Base-by-base conservation (phyloP, 2,113 vertebrate species). In the Halichoerus grypus region DNA sequence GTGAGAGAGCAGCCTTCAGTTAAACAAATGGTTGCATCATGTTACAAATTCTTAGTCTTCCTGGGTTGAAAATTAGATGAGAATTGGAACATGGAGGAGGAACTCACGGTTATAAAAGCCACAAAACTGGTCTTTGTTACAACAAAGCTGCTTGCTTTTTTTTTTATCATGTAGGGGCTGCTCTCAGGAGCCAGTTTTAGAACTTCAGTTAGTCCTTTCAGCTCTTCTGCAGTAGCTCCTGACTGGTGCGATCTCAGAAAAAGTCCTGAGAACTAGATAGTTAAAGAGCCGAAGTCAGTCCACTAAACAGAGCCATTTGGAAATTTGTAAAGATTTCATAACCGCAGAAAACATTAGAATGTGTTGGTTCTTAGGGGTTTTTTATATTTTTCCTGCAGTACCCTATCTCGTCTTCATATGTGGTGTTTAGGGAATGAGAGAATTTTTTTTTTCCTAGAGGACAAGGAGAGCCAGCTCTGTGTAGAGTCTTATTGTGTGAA, bases 61-160 rank as follows among this genome's bases (percentile, higher is more conserved):
- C 86, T 76, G 61, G 53, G 26, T 87, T 97, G 94, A 93, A 96
- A 95, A 84, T 59, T 59, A 87, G 28, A 22, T 95, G 79, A 92
- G 49, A 92, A 46, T 91, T 95, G 53, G 65, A 88, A 94, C 80
- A 4, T 93, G 22, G 28, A 94, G 51, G 59, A 94, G 31, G n/a
- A 95, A 90, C 53, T 92, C 24, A 53, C 61, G 90, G 26, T 94
- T 88, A 49, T 93, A 88, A 96, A 95, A 94, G 22, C n/a, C 51
- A 33, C 82, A 71, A 83, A 92, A 84, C 28, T 77, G 15, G 65
- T 92, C 19, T 74, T 96, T 90, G 21, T 84, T 94, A 88, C 3
- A 97, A 19, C 72, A 92, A 67, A 90, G 31, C 33, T 95, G 19
- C 49, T 94, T 93, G 26, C 21, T 33, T 95, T 93, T 91, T 36